phyloP scores from a whole-genome alignment of 2,113 vertebrate species.

The Centropus unirufus region DNA sequence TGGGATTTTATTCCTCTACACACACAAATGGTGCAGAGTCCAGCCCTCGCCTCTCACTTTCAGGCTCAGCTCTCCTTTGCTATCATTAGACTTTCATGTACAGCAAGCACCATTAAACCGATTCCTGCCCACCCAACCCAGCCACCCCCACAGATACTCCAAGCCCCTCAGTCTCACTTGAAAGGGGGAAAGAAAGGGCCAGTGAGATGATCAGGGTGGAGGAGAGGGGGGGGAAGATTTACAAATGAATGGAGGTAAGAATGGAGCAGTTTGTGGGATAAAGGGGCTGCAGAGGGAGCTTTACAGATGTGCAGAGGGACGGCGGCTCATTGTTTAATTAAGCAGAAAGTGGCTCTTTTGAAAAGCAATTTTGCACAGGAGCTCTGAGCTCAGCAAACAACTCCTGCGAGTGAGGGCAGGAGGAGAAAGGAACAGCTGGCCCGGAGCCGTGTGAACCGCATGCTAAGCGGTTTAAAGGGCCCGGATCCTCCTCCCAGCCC shows the following conservation, averaged over 20 bases:
- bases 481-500: constrained; percentile 69
- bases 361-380: constrained; percentile 90
- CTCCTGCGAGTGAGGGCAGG: constrained; percentile 72
- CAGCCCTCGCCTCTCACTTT: neutral
- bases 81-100: constrained; percentile 40
- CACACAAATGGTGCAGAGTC: neutral
- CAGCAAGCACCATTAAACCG: constrained; percentile 51
- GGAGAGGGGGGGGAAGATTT: constrained; percentile 76
- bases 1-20: constrained; percentile 27
- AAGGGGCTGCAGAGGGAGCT: constrained; percentile 91
- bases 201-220: constrained; percentile 66
- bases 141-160: constrained; percentile 60
- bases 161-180: constrained; percentile 64
- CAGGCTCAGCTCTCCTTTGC: constrained; percentile 25
- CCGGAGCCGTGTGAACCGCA: constrained; percentile 88
- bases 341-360: constrained; percentile 88
- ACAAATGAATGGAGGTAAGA: constrained; percentile 95
- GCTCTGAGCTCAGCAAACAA: constrained; percentile 85
- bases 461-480: constrained; percentile 83
- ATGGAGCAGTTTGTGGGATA: constrained; percentile 96
- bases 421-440: constrained; percentile 88
- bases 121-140: constrained; percentile 41
- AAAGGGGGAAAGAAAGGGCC: constrained; percentile 76
- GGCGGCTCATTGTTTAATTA: constrained; percentile 88
- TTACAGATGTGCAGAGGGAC: constrained; percentile 96